These are phyloP conservation scores for Callaeas wilsoni DNA, from an alignment of 2,113 vertebrate species.

Conservation along the genomic window DNA sequence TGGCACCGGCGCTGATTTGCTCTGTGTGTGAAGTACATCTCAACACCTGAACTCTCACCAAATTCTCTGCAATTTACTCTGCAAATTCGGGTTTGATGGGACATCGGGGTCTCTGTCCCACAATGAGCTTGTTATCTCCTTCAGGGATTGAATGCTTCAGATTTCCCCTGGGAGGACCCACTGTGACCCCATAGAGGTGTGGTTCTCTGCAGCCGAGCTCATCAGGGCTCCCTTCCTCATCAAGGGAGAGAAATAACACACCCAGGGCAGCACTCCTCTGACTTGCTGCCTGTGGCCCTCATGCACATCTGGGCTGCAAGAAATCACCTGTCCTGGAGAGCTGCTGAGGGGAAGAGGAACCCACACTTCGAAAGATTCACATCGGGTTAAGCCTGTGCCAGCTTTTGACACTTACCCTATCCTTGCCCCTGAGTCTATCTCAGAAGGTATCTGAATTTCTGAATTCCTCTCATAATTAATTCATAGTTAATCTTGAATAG, in stretches of 20 bases:
- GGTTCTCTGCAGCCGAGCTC: background rate
- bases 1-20: background rate
- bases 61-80: background rate
- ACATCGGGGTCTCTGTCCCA: background rate
- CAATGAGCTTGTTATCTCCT: background rate
- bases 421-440: background rate
- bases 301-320: background rate
- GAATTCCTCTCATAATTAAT: constrained; percentile 61
- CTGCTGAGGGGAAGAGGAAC: background rate
- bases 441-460: constrained; percentile 14
- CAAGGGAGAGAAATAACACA: background rate
- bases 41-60: background rate
- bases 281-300: background rate
- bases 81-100: background rate
- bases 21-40: background rate
- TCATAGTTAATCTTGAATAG: constrained; percentile 62
- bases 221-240: background rate
- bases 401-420: background rate
- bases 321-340: background rate
- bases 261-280: background rate
- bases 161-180: background rate
- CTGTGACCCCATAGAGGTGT: background rate
- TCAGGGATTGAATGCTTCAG: background rate
- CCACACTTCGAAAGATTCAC: background rate
- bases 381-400: background rate